Conservation (phyloP, 2,888 invertebrate species). For the Troides oblongomaculatus region DNA sequence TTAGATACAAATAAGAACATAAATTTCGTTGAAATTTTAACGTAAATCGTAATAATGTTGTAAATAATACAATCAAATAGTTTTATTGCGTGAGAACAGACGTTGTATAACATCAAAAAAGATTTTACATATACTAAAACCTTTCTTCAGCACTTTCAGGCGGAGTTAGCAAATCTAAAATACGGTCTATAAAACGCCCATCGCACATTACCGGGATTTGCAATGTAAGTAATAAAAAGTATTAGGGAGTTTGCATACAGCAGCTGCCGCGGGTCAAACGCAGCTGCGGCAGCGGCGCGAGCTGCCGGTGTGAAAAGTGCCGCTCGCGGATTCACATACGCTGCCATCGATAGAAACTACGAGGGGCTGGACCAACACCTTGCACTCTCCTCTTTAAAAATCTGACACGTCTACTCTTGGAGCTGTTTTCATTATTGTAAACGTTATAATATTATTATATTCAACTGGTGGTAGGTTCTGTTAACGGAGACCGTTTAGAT, state of each 20-base stretch:
- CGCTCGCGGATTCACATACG: conserved; percentile 67
- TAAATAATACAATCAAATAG: neutral
- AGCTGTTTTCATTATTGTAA: neutral
- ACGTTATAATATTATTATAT: too few relatives aligned
- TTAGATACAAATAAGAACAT: too few relatives aligned
- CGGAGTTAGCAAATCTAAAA: conserved; percentile 36
- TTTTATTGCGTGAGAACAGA: conserved; percentile 22
- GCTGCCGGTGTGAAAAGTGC: conserved; percentile 66
- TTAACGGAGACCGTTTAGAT: too few relatives aligned
- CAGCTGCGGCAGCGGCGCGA: conserved; percentile 58
- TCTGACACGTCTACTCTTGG: neutral
- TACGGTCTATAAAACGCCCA: conserved; percentile 46
- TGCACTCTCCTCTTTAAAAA: conserved; percentile 35
- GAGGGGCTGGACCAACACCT: conserved; percentile 62
- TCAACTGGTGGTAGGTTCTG: too few relatives aligned
- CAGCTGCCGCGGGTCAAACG: conserved; percentile 47
- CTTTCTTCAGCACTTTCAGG: conserved; percentile 12
- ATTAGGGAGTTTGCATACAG: conserved; percentile 76
- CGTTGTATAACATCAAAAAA: conserved; percentile 1
- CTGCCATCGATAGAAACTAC: conserved; percentile 50
- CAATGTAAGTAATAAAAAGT: conserved; percentile 62
- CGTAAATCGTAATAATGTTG: too few relatives aligned
- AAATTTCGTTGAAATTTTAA: too few relatives aligned
- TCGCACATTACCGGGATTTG: conserved; percentile 38
- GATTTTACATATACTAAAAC: neutral